Evolutionary conservation across 92 coral and sea anemone species (phyloP), one percentile per base, ranked within the genome.

Genomic region (Montipora capitata): DNA sequence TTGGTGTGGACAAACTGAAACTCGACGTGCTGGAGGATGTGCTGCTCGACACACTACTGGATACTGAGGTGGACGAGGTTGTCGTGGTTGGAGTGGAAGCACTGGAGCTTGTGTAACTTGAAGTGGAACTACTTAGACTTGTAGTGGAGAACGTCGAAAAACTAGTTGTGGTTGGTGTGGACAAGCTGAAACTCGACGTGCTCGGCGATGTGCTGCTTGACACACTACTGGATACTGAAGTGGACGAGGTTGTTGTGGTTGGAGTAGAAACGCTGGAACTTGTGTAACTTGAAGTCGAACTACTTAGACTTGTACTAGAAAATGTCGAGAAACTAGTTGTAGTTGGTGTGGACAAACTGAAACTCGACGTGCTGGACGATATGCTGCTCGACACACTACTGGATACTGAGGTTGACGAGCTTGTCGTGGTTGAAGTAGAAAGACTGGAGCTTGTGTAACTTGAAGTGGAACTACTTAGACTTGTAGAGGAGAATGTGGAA

Each of bases 191-290:
- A 66, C 92, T 77, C 0, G 85, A 15, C 18, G 82, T 62, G 44
- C 84, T 73, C 0, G 90, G 58, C 1, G 91, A 66, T 18, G 79
- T 27, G 40, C 92, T 66, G 6, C 78, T 73, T 0, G 71, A 72
- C 43, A 68, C 73, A 68, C 73, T 68, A 0, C 44, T n/a, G 45
- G 44, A 35, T 4, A 58, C n/a, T 9, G 64, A 9, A 1, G 14
- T 58, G 12, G 77, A 51, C 39, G 77, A 64, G 6, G 88, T 73
- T 4, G 85, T 62, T 3, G 91, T 74, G 3, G 77, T 52, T 40
- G 94, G 67, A 2, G 94, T 82, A 10, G 96, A 78, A 9, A 77
- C 77, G n/a, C 77, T 72, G 1, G 74, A 69, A 69, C 74, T 69
- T 9, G 44, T 2, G 4, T 44, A 68, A 38, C 61, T 74, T 17